Evolutionary conservation across 2,113 vertebrate species (phyloP), one percentile per base, ranked within the genome.

Genomic region (Ailurus styani): DNA sequence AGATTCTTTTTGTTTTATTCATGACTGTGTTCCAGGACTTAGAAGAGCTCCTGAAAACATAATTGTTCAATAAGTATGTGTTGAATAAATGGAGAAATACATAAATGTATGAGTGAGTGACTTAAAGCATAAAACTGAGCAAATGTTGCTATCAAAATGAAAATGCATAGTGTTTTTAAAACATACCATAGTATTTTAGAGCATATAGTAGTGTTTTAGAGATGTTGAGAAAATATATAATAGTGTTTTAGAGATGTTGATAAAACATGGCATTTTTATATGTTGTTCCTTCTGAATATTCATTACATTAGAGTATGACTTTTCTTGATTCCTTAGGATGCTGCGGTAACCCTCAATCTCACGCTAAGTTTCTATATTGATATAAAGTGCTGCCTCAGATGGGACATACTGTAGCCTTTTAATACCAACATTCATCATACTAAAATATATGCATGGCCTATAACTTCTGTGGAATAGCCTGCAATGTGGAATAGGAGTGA

Each of bases 381-480:
- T 93, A 87, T 95, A 86, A 96, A 97, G 79, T 79, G 47, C 87
- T 96, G 81, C 82, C 85, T 97, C 87, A n/a, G 45, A 68, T 85
- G 47, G 21, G 6, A 81, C 25, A 86, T 2, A 42, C 60, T 89
- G 31, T 73, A 95, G 47, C 75, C 18, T 94, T 98, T 85, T 96
- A 94, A 97, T 83, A 94, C 85, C 57, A 66, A 23, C 90, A 29
- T 96, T 94, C 70, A 97, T 95, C 95, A 87, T 34, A 11, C 40
- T 98, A 98, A 97, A 97, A 96, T 90, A 96, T 68, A 93, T 72
- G 34, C 25, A 45, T 87, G 89, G 86, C 87, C 70, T 95, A 84
- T 90, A 57, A 93, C 27, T 97, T 37, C 66, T 91, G 77, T 98
- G 86, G 47, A 98, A 90, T 6, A 89, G 23, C 60, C 78, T 54